A percentile compares a stretch with the other conserved stretches of the same genome.
Evolutionary conservation across 2,113 vertebrate genomes (phyloP).

Genomic region (Lophius piscatorius): DNA sequence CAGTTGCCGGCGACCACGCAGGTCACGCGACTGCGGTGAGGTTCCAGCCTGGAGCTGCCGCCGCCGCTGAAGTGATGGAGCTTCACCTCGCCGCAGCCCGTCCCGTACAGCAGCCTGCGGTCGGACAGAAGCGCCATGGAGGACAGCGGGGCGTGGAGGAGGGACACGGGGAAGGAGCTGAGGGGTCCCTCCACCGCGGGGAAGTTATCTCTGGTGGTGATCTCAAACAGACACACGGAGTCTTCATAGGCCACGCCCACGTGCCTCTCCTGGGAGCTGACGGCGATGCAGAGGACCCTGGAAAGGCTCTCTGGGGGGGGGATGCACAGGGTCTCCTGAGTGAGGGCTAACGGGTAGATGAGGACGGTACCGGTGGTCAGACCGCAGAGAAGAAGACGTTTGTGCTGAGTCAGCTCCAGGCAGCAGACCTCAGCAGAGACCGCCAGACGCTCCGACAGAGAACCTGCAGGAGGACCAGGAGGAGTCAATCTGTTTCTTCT

Average conservation of each 20-base stretch:
- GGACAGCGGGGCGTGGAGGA: constrained; percentile 67
- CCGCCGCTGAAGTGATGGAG: constrained; percentile 61
- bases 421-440: constrained; percentile 76
- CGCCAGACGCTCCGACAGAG: constrained; percentile 54
- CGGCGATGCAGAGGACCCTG: constrained; percentile 58
- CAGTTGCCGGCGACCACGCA: constrained; percentile 78
- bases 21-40: constrained; percentile 76
- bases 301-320: constrained; percentile 80
- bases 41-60: constrained; percentile 66
- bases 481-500: too few species aligned
- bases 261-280: constrained; percentile 72
- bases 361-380: constrained; percentile 80
- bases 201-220: constrained; percentile 73
- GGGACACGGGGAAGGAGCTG: constrained; percentile 62
- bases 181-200: constrained; percentile 72
- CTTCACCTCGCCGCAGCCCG: constrained; percentile 61
- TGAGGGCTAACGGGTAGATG: constrained; percentile 79
- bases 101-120: constrained; percentile 75
- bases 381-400: constrained; percentile 78
- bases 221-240: constrained; percentile 71
- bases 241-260: constrained; percentile 75
- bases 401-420: constrained; percentile 78
- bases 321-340: constrained; percentile 78
- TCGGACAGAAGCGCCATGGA: constrained; percentile 71
- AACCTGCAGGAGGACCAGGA: constrained; percentile 63